Evolutionary conservation across 2,888 invertebrate genomes (phyloP), one percentile per base, ranked within the genome.

Genomic region (Watsonalla binaria): DNA sequence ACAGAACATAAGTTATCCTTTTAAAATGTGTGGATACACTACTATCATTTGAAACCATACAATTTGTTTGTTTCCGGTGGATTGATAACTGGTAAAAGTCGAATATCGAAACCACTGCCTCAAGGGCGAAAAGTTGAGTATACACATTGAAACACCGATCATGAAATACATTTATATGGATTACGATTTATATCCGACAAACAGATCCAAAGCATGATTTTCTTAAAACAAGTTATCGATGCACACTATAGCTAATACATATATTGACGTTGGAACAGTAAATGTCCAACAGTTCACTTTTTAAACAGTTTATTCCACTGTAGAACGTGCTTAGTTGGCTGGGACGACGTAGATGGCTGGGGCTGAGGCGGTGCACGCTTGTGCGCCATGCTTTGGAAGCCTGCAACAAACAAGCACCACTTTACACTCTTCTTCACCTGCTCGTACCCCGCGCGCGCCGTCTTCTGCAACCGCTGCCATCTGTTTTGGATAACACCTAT

Each of bases 291-390:
- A 56, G 64, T 69, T 80, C 78, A 86, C 69, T 86, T 86, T 61
- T 82, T 84, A 66, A 86, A 86, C 39, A 86, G 70, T 67, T 82
- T 80, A 66, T 82, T 85, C 86, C 86, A 86, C 59, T 81, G 80
- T 55, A 84, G 64, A n/a, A 65, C 59, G 33, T 65, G 61, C 51
- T 78, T 76, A 35, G 72, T 64, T 7, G 71, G 68, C 49, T 67
- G 70, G 49, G 70, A 54, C 7, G 77, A 70, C 46, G 74, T 72
- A 53, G 82, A 74, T 24, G 78, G 74, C 60, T 75, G 76, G 48
- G 80, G 70, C 57, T 74, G 74, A 39, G 72, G 67, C 52, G 70
- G 64, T 53, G 65, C 72, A 46, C 70, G 67, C 50, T 62, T 56
- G 54, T 68, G 74, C 67, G 72, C 78, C 68, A 68, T 70, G 34